Base-by-base conservation (phyloP, 2,888 invertebrate genomes). In the Odontothrips loti region DNA sequence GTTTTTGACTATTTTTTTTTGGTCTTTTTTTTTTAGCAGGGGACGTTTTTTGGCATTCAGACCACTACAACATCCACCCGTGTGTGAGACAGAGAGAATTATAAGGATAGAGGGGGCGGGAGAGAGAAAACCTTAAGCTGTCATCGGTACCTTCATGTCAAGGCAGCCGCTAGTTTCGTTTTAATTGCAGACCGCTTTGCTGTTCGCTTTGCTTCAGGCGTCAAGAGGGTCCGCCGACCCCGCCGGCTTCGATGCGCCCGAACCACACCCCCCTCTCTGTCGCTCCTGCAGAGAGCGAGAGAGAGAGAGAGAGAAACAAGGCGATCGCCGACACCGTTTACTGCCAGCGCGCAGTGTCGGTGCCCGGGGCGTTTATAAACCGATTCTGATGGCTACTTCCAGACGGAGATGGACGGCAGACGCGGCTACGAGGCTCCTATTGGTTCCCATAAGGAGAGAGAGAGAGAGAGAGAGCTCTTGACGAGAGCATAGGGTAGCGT, bases 81-180 rank as follows among this genome's bases (percentile, higher is more conserved):
- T 43, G 34, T 43, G 34, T 43, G 6, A 43, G 34, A 43, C 34
- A 43, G 34, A 43, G 34, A 43, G 34, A 43, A 6, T 4, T 2
- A 43, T 2, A 43, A 6, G 6, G 34, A 43, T 2, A 43, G 34
- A 43, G 34, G 6, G 34, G 3, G 34, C 2, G 34, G 6, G 34
- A 43, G 34, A 58, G 58, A n/a, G n/a, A 27, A 27, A 1, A 9
- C 68, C 68, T 75, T 27, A 12, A 27, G 23, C 68, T 75, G 68
- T 75, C 68, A 75, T 75, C 68, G 27, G 58, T 58, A 58, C 68
- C 68, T 68, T 20, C 23, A 43, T 43, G 34, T 43, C 34, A n/a
- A 68, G 23, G 68, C 68, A n/a, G 68, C 68, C 68, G 68, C 68
- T 75, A 75, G 68, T 75, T 75, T 75, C 68, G 68, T 75, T 75